Evolutionary conservation across 2,888 invertebrate genomes (phyloP).

Genomic region (Seira sanloemensis): DNA sequence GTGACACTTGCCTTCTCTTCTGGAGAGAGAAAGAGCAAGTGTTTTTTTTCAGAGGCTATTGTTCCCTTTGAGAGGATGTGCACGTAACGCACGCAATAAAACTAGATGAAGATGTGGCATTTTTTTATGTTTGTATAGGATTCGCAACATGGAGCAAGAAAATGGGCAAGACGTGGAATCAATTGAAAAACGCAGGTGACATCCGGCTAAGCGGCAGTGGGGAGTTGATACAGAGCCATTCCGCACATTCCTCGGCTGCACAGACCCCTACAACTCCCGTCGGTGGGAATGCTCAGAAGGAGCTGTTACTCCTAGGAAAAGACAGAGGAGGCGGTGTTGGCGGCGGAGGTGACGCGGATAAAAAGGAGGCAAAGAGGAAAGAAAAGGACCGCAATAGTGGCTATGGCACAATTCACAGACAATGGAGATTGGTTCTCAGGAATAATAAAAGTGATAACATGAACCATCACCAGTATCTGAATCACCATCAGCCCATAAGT

Average conservation of each 20-base stretch:
- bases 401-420: constrained; percentile 59
- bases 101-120: background rate
- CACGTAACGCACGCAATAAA: constrained; percentile 3
- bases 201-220: constrained; percentile 44
- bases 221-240: constrained; percentile 31
- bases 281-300: background rate
- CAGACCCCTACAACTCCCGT: constrained; percentile 37
- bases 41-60: no score
- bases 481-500: constrained; percentile 20
- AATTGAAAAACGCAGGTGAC: constrained; percentile 69
- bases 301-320: background rate
- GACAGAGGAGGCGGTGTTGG: constrained; percentile 1
- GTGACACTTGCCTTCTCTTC: background rate
- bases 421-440: constrained; percentile 68
- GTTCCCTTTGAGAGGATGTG: no score
- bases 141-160: constrained; percentile 73
- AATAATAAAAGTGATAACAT: constrained; percentile 41
- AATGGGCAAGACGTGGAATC: constrained; percentile 73
- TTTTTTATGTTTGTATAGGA: constrained; percentile 53
- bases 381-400: constrained; percentile 26
- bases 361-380: background rate
- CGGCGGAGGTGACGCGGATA: constrained; percentile 18
- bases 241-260: background rate
- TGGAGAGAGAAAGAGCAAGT: background rate
- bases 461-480: constrained; percentile 27